Evolutionary conservation across 2,797 vertebrate genomes (phyloP), one percentile per base, ranked within the genome.

Genomic region (Poeciliopsis infans): DNA sequence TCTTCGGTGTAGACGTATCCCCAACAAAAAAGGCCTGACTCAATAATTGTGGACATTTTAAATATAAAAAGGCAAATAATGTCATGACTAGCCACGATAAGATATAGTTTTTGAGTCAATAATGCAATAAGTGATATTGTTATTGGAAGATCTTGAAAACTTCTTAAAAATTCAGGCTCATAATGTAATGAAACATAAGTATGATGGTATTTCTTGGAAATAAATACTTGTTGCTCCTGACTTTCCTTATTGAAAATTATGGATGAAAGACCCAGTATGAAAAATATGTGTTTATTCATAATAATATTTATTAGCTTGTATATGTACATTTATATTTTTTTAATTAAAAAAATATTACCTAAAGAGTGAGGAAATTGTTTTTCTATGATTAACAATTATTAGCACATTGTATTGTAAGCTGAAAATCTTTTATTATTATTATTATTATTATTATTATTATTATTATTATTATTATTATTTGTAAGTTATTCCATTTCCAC

Each of bases 1-100:
- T 73, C 72, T 71, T 53, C 28, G 45, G 39, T 83, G 59, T 75
- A 57, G 18, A 72, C 7, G 25, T 47, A 16, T 13, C 20, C 18
- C 51, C 12, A 70, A 72, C 25, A 36, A 78, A 12, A 25, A 49
- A 57, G 3, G 0, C 45, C 16, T 20, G 4, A 28, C 8, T 20
- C 12, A 39, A 68, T 68, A 45, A n/a, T 15, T 43, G 39, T 69
- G 39, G 20, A 41, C 23, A 45, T 69, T n/a, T 45, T 41, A 5
- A 45, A 69, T 69, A 41, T 13, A 1, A 69, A 69, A n/a, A 69
- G 15, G 12, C 2, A 13, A n/a, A 69, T 25, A 25, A 43, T 43
- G 25, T 69, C 5, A 7, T n/a, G 13, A n/a, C 11, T 41, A 41
- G 8, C 20, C 20, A 25, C 18, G n/a, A 8, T 12, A 69, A 5